A percentile compares a stretch with the other conserved stretches of the same genome.
Evolutionary conservation across 2,888 invertebrate genomes (phyloP).

Genomic region (Agrilus biguttatus): DNA sequence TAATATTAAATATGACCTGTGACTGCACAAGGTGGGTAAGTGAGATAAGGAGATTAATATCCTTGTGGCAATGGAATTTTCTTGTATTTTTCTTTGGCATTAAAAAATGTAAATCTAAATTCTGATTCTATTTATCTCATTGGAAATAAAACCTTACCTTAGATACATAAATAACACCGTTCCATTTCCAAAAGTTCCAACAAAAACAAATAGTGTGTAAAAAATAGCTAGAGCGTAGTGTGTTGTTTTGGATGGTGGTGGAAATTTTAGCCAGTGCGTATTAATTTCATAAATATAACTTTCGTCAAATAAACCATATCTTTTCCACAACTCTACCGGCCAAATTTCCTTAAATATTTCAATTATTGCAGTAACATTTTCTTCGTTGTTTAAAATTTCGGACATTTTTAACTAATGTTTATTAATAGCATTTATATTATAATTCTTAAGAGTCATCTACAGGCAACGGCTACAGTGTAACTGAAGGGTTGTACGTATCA

Average conservation of each 20-base stretch:
- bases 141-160: slow-evolving; percentile 32
- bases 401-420: neutral
- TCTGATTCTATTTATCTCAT: no score
- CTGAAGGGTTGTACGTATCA: no score
- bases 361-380: slow-evolving; percentile 5
- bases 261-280: slow-evolving; percentile 56
- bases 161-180: slow-evolving; percentile 58
- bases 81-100: no score
- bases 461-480: no score
- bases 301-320: slow-evolving; percentile 40
- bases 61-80: no score
- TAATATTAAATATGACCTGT: no score
- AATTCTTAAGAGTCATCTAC: no score
- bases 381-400: neutral
- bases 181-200: slow-evolving; percentile 57
- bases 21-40: no score
- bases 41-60: no score
- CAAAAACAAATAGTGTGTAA: slow-evolving; percentile 46
- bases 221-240: slow-evolving; percentile 46
- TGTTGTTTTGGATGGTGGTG: slow-evolving; percentile 41
- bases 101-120: no score
- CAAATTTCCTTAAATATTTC: slow-evolving; percentile 21
- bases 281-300: slow-evolving; percentile 46
- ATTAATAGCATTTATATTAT: no score
- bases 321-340: slow-evolving; percentile 35